Evolutionary conservation across 1,140 invertebrate species (phyloP).

Genomic region (Drosophila insularis): DNA sequence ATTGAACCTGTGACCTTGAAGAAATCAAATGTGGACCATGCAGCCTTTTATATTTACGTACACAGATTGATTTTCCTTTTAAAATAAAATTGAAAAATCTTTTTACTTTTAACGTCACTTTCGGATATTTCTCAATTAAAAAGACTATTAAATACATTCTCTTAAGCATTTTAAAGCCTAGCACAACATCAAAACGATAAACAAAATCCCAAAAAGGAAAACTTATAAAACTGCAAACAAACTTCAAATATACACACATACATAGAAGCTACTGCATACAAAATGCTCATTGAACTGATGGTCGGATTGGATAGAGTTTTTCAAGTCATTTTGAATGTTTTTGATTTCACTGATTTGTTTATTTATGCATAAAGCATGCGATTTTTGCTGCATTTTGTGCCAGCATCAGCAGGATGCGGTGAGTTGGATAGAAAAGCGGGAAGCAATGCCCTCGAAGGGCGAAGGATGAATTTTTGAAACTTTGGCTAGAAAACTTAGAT

Average conservation of each 20-base stretch:
- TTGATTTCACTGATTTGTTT: conserved; percentile 81
- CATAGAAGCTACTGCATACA: conserved; percentile 4
- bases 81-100: background rate
- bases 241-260: background rate
- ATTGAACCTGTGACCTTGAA: too few relatives aligned
- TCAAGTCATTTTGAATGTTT: conserved; percentile 77
- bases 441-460: background rate
- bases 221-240: background rate
- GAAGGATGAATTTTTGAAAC: conserved; percentile 18
- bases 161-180: background rate
- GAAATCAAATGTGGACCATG: too few relatives aligned
- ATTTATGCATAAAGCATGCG: conserved; percentile 80
- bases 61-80: background rate
- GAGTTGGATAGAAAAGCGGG: background rate
- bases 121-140: background rate
- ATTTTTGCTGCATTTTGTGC: conserved; percentile 69
- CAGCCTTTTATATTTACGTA: background rate
- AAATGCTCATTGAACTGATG: conserved; percentile 68
- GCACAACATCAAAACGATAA: background rate
- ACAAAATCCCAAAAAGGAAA: background rate
- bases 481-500: conserved; percentile 70
- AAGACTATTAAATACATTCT: background rate
- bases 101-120: background rate
- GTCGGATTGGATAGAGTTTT: conserved; percentile 29
- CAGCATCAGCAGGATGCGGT: conserved; percentile 61